Evolutionary conservation across 2,113 vertebrate genomes (phyloP).

Genomic region (Megaceryle maxima): DNA sequence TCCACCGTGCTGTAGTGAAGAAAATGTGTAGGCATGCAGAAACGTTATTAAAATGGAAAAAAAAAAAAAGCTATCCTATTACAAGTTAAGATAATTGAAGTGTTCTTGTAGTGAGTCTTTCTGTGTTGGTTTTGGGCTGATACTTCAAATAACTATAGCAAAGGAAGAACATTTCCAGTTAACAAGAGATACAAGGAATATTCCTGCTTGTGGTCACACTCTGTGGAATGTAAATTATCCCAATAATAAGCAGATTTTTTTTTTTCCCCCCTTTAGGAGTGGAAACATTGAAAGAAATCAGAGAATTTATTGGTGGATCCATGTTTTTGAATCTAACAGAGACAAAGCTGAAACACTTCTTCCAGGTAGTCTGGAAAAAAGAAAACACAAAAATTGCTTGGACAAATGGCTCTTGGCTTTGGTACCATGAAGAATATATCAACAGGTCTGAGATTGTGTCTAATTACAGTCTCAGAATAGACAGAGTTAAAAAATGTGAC

Average conservation of each 20-base stretch:
- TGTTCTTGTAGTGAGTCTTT: neutral
- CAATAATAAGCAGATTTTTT: neutral
- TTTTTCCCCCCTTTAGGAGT: neutral
- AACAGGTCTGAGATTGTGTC: neutral
- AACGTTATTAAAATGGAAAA: neutral
- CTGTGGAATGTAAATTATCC: neutral
- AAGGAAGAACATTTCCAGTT: neutral
- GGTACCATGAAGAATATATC: neutral
- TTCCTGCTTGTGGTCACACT: neutral
- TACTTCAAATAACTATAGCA: neutral
- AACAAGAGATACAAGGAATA: neutral
- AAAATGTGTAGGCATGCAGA: neutral
- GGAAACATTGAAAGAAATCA: neutral
- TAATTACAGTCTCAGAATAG: neutral
- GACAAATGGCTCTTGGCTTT: neutral
- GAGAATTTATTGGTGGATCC: neutral
- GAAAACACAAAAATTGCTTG: neutral
- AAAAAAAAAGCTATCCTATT: neutral
- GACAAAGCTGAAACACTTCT: neutral
- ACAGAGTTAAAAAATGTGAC: neutral
- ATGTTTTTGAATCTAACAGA: neutral
- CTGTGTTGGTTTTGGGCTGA: neutral
- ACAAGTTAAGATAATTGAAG: neutral
- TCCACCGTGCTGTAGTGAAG: neutral
- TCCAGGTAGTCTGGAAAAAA: neutral